Evolutionary conservation across 2,113 vertebrate genomes (phyloP).

Genomic region (Okapia johnstoni): DNA sequence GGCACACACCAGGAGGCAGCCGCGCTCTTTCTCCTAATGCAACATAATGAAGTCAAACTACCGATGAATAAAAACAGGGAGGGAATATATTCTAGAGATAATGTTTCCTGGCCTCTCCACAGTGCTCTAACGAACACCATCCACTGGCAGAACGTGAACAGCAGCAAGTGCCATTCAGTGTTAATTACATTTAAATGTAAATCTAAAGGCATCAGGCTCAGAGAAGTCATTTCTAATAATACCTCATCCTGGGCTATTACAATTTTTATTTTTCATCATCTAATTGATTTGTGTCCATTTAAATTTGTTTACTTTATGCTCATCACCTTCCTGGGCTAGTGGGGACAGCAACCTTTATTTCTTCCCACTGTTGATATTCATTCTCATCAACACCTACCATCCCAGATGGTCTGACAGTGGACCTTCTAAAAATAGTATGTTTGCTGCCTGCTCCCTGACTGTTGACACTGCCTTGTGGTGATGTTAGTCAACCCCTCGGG

Average conservation of each 20-base stretch:
- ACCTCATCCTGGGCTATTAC: conserved; percentile 5
- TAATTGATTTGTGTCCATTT: conserved; percentile 60
- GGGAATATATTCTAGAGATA: background rate
- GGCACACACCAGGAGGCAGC: background rate
- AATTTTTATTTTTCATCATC: conserved; percentile 49
- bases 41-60: background rate
- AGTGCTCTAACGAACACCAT: background rate
- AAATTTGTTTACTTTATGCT: conserved; percentile 22
- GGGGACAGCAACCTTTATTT: background rate
- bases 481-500: too few relatives aligned
- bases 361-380: rapidly evolving
- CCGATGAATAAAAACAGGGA: background rate
- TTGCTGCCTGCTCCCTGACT: background rate
- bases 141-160: background rate
- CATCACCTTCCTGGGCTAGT: background rate
- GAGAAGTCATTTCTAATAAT: conserved; percentile 48
- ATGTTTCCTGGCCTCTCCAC: background rate
- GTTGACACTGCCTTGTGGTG: background rate
- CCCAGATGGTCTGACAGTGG: background rate
- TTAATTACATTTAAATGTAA: conserved; percentile 50
- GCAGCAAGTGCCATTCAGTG: background rate
- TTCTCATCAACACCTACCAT: background rate
- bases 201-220: background rate
- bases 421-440: background rate
- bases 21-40: background rate